These are phyloP conservation scores for Idris sp. DNA, from an alignment of 1,140 invertebrate genomes.

Conservation along the genomic window DNA sequence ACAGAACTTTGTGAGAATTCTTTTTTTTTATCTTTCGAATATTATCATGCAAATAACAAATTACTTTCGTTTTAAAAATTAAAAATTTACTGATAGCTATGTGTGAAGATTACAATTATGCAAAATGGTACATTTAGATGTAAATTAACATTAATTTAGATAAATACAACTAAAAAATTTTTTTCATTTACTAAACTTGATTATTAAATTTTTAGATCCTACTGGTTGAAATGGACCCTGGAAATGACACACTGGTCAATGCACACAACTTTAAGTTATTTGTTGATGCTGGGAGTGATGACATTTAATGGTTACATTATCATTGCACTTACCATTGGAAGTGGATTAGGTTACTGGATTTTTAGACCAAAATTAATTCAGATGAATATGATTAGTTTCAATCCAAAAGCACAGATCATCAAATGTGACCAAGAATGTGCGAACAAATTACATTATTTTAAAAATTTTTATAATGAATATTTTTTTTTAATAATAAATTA, in stretches of 20 bases:
- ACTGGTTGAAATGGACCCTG: constrained; percentile 65
- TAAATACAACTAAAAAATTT: no score
- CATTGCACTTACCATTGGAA: constrained; percentile 86
- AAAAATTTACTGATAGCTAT: no score
- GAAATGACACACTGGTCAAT: constrained; percentile 73
- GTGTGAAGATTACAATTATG: no score
- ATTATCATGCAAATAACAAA: no score
- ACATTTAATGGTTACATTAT: constrained; percentile 91
- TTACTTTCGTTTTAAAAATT: no score
- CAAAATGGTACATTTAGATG: no score
- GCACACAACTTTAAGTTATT: constrained; percentile 84
- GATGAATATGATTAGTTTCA: constrained; percentile 65
- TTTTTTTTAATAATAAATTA: background rate
- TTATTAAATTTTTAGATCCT: constrained; percentile 54
- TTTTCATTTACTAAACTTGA: background rate
- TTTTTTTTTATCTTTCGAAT: background rate
- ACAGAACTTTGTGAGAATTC: constrained; percentile 62
- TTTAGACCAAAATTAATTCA: constrained; percentile 75
- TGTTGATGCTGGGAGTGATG: constrained; percentile 95
- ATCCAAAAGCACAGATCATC: constrained; percentile 42
- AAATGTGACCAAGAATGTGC: constrained; percentile 69
- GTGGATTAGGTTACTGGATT: constrained; percentile 85
- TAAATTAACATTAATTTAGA: no score
- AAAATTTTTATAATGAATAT: constrained; percentile 21
- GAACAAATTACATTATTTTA: no score